phyloP scores from a whole-genome alignment of 2,113 vertebrate genomes.

The Eleginops maclovinus region DNA sequence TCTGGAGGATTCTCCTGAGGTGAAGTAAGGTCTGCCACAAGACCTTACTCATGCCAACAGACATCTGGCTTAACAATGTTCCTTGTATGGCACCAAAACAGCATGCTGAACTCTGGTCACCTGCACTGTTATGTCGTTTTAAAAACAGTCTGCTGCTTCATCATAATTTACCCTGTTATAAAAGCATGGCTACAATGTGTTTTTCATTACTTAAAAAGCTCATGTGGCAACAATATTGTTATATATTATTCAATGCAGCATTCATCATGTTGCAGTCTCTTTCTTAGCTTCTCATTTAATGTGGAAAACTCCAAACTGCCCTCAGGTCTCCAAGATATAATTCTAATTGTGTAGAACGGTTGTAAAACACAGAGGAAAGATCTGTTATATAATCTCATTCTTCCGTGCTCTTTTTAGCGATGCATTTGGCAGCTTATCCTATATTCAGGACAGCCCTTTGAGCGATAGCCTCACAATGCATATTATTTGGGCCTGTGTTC shows the following conservation, averaged over 20 bases:
- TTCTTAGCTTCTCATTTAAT: conserved; percentile 31
- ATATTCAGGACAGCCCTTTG: conserved; percentile 40
- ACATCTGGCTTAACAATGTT: conserved; percentile 4
- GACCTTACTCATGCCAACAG: background rate
- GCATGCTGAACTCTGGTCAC: background rate
- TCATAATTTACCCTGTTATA: background rate
- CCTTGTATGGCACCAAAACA: background rate
- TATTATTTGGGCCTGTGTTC: conserved; percentile 45
- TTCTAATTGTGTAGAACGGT: conserved; percentile 8
- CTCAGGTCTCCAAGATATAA: conserved; percentile 9
- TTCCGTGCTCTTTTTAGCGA: conserved; percentile 35
- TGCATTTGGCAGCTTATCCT: conserved; percentile 42
- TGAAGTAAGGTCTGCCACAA: background rate
- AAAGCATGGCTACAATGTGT: background rate
- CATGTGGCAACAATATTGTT: conserved; percentile 12
- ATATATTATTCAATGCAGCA: conserved; percentile 4
- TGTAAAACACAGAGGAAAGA: conserved; percentile 31
- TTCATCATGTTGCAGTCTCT: conserved; percentile 17
- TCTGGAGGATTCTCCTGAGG: conserved; percentile 1
- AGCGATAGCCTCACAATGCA: conserved; percentile 44
- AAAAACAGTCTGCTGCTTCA: conserved; percentile 3
- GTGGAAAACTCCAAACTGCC: conserved; percentile 26
- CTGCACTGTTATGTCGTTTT: conserved; percentile 3
- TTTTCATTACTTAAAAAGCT: background rate
- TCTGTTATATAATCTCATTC: conserved; percentile 25